Conservation (phyloP, 2,797 vertebrate genomes). For the Lepus oiostolus region DNA sequence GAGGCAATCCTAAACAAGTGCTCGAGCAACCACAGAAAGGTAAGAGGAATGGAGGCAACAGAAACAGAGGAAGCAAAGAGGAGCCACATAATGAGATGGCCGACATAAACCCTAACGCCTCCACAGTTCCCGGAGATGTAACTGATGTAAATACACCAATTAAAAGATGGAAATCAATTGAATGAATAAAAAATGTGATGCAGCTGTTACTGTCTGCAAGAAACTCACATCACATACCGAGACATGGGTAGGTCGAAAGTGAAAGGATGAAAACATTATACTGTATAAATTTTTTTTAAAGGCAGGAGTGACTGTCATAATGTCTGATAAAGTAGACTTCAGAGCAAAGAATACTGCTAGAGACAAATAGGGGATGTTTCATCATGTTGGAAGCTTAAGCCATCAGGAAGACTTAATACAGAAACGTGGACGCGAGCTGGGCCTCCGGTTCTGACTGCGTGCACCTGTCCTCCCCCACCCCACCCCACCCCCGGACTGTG, state of each 20-base stretch:
- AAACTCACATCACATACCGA: neutral
- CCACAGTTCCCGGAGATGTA: neutral
- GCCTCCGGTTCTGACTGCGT: neutral
- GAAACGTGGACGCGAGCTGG: neutral
- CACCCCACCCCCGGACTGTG: rapidly evolving
- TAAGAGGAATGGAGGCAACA: neutral
- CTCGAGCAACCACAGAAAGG: neutral
- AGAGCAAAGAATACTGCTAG: neutral
- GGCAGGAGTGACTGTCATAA: neutral
- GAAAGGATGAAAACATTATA: neutral
- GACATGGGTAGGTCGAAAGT: neutral
- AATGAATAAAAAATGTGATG: neutral
- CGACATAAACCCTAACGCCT: neutral
- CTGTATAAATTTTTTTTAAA: neutral
- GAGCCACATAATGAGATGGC: neutral
- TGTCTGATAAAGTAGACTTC: slow-evolving; percentile 12
- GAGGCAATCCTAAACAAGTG: neutral
- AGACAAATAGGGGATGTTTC: neutral
- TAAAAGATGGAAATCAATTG: neutral
- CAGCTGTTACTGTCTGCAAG: neutral
- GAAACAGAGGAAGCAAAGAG: neutral
- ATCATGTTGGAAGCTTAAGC: neutral
- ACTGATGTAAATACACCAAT: neutral
- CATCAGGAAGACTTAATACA: neutral
- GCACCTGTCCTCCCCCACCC: neutral